Evolutionary conservation across 37 sponge, comb jelly and placozoan genomes (phyloP), one percentile per base, ranked within the genome.

Genomic region (Lycopodina hypogea): DNA sequence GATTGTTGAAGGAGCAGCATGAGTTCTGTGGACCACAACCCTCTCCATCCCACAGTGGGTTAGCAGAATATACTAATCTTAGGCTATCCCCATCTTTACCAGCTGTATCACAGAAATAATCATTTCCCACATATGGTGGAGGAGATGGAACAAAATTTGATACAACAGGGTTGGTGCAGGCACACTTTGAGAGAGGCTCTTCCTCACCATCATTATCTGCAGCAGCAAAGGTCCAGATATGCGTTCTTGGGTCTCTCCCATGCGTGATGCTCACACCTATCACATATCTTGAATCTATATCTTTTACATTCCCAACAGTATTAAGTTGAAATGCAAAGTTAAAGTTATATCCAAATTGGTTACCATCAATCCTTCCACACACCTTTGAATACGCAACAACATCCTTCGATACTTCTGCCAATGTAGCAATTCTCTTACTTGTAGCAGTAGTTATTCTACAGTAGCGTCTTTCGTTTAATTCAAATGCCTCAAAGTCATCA

Each of bases 301-400:
- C 53, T 9, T 21, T 33, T 18, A 0, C 3, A 2, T 14, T 28
- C 15, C n/a, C 19, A 58, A 84, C 77, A 11, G 63, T 81, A 51
- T 77, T 72, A 22, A 63, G 53, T 33, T 64, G 37, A 28, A n/a
- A n/a, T n/a, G n/a, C n/a, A n/a, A n/a, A n/a, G n/a, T n/a, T n/a
- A n/a, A n/a, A n/a, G n/a, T n/a, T n/a, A n/a, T n/a, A n/a, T n/a
- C 48, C 63, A 39, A 40, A 17, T 42, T 81, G 81, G 65, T 81
- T 84, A 24, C 81, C 86, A 26, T 21, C 45, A 9, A 83, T 74
- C 33, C 76, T 58, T 40, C 90, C 90, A 81, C 90, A 89, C 7
- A 89, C 78, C 22, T 81, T 52, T 24, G 80, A 70, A 75, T 84
- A 89, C 48, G 11, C 23, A 17, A 78, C n/a, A n/a, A n/a, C n/a